These are phyloP conservation scores for Pocillopora verrucosa DNA, from an alignment of 64 coral and sea anemone species.

Conservation along the genomic window DNA sequence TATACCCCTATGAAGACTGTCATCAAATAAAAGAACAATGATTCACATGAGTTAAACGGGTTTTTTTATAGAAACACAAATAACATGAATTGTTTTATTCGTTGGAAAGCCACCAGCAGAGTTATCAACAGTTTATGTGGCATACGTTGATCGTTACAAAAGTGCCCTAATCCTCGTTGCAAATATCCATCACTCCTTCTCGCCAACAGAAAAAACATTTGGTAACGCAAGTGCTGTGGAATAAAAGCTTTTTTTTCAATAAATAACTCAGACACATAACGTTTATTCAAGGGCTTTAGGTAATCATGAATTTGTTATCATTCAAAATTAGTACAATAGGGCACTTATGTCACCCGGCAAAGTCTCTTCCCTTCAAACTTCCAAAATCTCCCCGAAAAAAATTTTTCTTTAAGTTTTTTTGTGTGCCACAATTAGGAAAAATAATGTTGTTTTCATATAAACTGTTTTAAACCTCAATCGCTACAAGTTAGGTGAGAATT, in stretches of 20 bases:
- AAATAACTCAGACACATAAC: not conserved
- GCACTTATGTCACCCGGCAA: not conserved
- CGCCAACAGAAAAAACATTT: not conserved
- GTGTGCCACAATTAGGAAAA: not conserved
- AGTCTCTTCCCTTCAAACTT: not conserved
- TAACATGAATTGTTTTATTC: no score
- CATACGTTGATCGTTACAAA: no score
- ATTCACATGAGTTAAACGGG: no score
- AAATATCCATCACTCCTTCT: not conserved
- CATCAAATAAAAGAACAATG: no score
- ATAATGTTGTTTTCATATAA: constrained; percentile 1
- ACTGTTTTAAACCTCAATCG: not conserved
- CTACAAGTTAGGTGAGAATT: no score
- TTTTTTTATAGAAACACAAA: no score
- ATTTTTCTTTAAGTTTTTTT: not conserved
- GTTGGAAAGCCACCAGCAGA: no score
- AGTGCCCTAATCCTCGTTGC: not conserved
- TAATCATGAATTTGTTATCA: not conserved
- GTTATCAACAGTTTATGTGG: no score
- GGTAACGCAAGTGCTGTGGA: not conserved
- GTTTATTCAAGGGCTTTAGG: not conserved
- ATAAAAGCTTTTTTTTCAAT: not conserved
- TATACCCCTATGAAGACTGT: no score
- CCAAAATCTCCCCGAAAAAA: not conserved
- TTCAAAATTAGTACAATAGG: not conserved